Base-by-base conservation (phyloP, 2,888 invertebrate species). In the Parnassius glacialis region DNA sequence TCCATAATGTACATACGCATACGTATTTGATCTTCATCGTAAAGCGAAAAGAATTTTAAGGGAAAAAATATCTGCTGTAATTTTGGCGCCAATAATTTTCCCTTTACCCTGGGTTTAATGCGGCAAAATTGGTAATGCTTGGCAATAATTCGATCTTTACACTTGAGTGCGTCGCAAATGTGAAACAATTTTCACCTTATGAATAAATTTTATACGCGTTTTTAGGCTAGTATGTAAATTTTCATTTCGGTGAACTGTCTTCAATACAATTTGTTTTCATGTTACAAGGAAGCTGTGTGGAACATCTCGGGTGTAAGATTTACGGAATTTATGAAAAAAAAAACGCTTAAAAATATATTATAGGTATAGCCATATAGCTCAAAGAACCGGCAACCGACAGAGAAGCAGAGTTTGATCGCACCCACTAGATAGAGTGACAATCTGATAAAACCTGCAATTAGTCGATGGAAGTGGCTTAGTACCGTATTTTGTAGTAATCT, bases 161-260 rank as follows among this genome's bases (percentile, higher is more conserved):
- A 75, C 82, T 79, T 75, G 81, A 85, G 80, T 82, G 81, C 80
- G 78, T 71, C 74, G 74, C 74, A 69, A 81, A 84, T 81, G 82
- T 78, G 85, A 87, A 86, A 90, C 88, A 90, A 90, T 90, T 90
- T 89, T 86, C 88, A 80, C 79, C 86, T 89, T 90, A 90, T 89
- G 90, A 90, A 90, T 90, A 90, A 90, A 34, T 34, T 34, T 34
- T 34, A 34, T 34, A 34, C 34, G 34, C 84, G 87, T 88, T 90
- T 89, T 86, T 85, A 89, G 87, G 83, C 85, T 84, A 79, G 85
- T 83, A 88, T 90, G 87, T 84, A 87, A 88, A 90, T 90, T 86
- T 84, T 87, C 85, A 88, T 88, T 90, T 87, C 83, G 76, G 76
- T 72, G 77, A 76, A 75, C 82, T 81, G 82, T 86, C 83, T 81